Evolutionary conservation across 2,888 invertebrate species (phyloP).

Genomic region (Baronia brevicornis): DNA sequence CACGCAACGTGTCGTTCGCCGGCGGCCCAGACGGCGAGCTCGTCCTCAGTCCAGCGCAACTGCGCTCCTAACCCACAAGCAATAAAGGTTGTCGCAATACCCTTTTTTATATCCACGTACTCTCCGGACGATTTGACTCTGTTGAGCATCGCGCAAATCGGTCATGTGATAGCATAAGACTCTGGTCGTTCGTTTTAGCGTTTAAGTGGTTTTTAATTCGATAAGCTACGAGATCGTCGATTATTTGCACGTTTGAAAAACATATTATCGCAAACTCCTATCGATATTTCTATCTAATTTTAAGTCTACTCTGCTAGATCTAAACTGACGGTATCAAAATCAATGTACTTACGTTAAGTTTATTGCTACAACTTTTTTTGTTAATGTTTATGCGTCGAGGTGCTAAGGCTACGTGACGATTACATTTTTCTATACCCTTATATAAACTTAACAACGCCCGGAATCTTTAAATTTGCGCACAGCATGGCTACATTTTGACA

Average conservation of each 20-base stretch:
- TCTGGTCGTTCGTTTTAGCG: conserved; percentile 29
- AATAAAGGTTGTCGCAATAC: conserved; percentile 51
- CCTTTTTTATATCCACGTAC: conserved; percentile 27
- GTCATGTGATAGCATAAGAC: conserved; percentile 46
- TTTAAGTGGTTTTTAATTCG: conserved; percentile 43
- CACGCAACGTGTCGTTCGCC: conserved; percentile 71
- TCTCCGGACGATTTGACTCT: conserved; percentile 41
- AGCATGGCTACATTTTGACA: too few relatives aligned
- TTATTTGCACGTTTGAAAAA: conserved; percentile 65
- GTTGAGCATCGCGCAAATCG: conserved; percentile 34
- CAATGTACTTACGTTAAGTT: too few relatives aligned
- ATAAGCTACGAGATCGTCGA: conserved; percentile 44
- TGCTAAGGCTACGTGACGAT: too few relatives aligned
- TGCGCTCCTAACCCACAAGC: conserved; percentile 71
- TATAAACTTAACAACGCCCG: too few relatives aligned
- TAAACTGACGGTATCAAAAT: conserved; percentile 23
- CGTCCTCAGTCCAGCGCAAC: conserved; percentile 78
- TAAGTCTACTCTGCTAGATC: conserved; percentile 40
- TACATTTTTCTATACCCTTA: too few relatives aligned
- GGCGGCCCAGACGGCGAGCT: conserved; percentile 72
- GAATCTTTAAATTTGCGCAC: too few relatives aligned
- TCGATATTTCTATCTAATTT: conserved; percentile 35
- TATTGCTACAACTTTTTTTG: too few relatives aligned
- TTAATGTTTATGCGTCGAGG: too few relatives aligned
- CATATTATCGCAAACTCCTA: conserved; percentile 48